phyloP scores from a whole-genome alignment of 2,113 vertebrate species.

The Sigmodon hispidus region DNA sequence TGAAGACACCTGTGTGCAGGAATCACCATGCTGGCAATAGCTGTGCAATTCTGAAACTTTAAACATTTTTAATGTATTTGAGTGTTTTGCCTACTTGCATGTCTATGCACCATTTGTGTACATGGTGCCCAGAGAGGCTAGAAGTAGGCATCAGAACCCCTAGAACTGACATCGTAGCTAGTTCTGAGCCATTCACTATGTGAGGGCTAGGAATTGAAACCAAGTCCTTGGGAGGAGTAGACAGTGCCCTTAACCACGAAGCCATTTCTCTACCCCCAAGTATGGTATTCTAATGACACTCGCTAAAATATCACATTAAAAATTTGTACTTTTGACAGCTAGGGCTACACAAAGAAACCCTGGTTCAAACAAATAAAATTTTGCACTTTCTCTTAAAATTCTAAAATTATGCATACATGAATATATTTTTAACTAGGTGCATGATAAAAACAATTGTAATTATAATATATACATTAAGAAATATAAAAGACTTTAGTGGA shows the following conservation, averaged over 20 bases:
- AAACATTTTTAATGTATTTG: not conserved
- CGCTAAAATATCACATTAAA: constrained; percentile 15
- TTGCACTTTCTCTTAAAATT: not conserved
- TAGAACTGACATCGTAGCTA: not conserved
- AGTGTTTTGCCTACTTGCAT: not conserved
- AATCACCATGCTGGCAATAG: not conserved
- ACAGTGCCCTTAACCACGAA: not conserved
- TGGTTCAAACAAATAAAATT: not conserved
- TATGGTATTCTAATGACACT: not conserved
- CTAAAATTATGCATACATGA: not conserved
- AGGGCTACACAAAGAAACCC: not conserved
- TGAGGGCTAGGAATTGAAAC: not conserved
- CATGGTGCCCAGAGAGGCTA: not conserved
- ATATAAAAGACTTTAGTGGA: not conserved
- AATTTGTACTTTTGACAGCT: not conserved
- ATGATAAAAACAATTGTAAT: not conserved
- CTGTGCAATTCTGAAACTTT: not conserved
- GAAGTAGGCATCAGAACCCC: not conserved
- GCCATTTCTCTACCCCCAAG: not conserved
- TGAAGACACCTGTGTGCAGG: not conserved
- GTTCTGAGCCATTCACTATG: not conserved
- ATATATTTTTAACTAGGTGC: not conserved
- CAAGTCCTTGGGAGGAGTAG: not conserved
- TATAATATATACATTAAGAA: not conserved
- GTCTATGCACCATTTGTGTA: not conserved